phyloP scores from a whole-genome alignment of 30 jellyfish, hydroid and myxozoan species.

The Aurelia coerulea region DNA sequence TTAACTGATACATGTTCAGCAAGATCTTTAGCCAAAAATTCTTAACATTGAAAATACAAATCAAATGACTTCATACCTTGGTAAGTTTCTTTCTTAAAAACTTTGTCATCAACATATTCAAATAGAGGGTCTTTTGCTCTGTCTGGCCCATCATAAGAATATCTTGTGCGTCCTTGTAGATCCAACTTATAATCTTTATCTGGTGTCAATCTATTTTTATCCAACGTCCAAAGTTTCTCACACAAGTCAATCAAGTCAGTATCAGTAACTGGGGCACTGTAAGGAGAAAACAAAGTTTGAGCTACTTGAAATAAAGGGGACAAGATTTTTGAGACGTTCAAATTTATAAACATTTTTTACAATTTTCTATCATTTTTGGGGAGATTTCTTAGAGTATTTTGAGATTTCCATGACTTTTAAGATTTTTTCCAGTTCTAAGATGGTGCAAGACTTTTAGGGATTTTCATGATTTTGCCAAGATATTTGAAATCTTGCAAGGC shows the following conservation, averaged over 20 bases:
- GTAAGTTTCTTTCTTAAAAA: conserved; percentile 79
- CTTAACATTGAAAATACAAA: too few relatives aligned
- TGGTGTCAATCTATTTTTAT: conserved; percentile 78
- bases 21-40: too few relatives aligned
- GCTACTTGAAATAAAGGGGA: neutral
- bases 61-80: conserved; percentile 45
- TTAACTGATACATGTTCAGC: too few relatives aligned
- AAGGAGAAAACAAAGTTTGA: neutral
- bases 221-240: conserved; percentile 92
- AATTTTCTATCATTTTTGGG: too few relatives aligned
- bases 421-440: too few relatives aligned
- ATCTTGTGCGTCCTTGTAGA: conserved; percentile 85
- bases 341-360: too few relatives aligned
- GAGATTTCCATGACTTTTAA: too few relatives aligned
- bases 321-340: too few relatives aligned
- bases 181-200: conserved; percentile 78
- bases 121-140: conserved; percentile 84
- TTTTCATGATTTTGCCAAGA: too few relatives aligned
- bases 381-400: too few relatives aligned
- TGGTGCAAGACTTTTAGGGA: too few relatives aligned
- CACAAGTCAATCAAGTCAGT: conserved; percentile 57
- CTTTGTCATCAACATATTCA: conserved; percentile 71
- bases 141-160: conserved; percentile 96
- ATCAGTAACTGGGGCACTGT: conserved; percentile 69
- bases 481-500: too few relatives aligned